Base-by-base conservation (phyloP, 2,888 invertebrate genomes). In the Xylota segnis region DNA sequence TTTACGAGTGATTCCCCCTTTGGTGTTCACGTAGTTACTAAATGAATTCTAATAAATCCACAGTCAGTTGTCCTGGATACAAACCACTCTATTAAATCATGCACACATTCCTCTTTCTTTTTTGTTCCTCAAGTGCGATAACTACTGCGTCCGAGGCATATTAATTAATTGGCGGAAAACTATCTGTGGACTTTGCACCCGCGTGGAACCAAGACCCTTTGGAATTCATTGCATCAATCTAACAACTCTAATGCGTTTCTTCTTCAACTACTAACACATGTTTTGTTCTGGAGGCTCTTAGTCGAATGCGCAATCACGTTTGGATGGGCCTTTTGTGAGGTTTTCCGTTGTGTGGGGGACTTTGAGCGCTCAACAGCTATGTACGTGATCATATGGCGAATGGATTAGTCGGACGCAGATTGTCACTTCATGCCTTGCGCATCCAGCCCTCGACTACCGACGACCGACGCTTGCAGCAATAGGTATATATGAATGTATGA, bases 331-430 rank as follows among this genome's bases (percentile, higher is more conserved):
- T 65, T 61, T 86, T 82, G 72, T 81, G 16, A 71, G 72, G 71
- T 59, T 76, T 82, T 71, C 81, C 84, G 76, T 76, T 86, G 79
- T 75, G 34, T 56, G 70, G 75, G 65, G 59, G 72, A 32, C 52
- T 16, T 59, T 54, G 52, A 65, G 63, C 54, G 72, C 58, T 52
- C 54, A 72, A 50, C 66, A 70, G 9, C 12, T 81, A 82, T 23
- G 23, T 81, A 82, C 86, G 86, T 86, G 86, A 72, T 82, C 86
- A 86, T 86, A 86, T 61, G 71, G 66, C 47, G 43, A 76, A 82
- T 82, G 78, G 86, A 86, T 86, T 82, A 81, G 65, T 74, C 50
- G 50, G 66, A 70, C 56, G 78, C 71, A 66, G 32, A 63, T 83
- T 83, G 72, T 77, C 70, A 81, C 58, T 50, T 76, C 34, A 54